Evolutionary conservation across 1,140 invertebrate species (phyloP), one percentile per base, ranked within the genome.

Genomic region (Drosophila insularis): DNA sequence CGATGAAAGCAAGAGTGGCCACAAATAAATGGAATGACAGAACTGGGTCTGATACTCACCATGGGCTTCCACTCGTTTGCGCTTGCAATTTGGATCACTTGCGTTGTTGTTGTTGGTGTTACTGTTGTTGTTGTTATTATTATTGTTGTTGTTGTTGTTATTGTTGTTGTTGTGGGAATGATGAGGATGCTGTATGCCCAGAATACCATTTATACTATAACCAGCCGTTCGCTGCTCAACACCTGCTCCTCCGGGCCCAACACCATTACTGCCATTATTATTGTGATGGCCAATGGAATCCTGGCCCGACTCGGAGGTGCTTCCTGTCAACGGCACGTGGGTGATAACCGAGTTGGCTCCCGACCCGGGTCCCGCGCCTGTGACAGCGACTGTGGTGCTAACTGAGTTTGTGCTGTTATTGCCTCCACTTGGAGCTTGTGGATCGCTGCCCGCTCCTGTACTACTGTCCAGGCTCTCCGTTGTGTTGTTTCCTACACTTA

Each of bases 141-240:
- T 66, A 14, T 95, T 54, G 94, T 95, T 91, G 95, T 95, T 50
- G 90, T 89, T 50, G 81, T 90, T 37, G 35, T 37, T 37, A 4
- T 37, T 53, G 94, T 95, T 91, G 95, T 95, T 50, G 90, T 90
- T 53, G 82, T 91, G 76, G 19, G 85, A 77, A 59, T 78, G 84
- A 54, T 87, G 84, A 5, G 61, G 64, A 91, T 96, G 95, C 71
- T 96, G 95, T 77, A 98, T 97, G 17, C 97, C 97, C 19, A 98
- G 94, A 91, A 98, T 98, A n/a, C 98, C 97, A 92, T 98, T 98
- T 93, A 98, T 98, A 92, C 97, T 98, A 93, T 98, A 98, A 35
- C 81, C 81, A 74, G 95, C 94, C 1, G 94, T 93, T 78, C 94
- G 93, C 62, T 94, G 85, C 23, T 89, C 85, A 32, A 69, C 65